A percentile compares a stretch with the other conserved stretches of the same genome.
phyloP scores from a whole-genome alignment of 2,888 invertebrate species.

The Dastarcus helophoroides region DNA sequence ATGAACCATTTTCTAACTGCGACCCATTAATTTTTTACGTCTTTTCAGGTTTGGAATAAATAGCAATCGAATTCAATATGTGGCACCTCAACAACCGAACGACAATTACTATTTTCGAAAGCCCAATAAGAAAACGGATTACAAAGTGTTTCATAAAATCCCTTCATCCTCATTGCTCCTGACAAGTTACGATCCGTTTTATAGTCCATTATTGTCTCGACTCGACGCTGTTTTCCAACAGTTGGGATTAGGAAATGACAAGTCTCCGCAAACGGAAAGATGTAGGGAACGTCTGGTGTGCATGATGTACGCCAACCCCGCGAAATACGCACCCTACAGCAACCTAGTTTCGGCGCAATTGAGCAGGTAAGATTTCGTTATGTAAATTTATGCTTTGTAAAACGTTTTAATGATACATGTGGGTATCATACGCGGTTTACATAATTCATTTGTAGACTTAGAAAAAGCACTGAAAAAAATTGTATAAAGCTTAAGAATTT shows the following conservation, averaged over 20 bases:
- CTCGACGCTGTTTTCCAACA: slow-evolving; percentile 74
- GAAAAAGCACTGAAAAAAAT: too few species aligned
- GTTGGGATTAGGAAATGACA: slow-evolving; percentile 47
- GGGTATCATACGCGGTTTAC: too few species aligned
- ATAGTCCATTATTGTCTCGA: slow-evolving; percentile 73
- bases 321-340: slow-evolving; percentile 80
- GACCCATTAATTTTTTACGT: neutral
- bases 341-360: slow-evolving; percentile 80
- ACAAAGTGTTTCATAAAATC: slow-evolving; percentile 78
- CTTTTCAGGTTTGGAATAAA: slow-evolving; percentile 43
- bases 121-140: slow-evolving; percentile 46
- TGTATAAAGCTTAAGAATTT: too few species aligned
- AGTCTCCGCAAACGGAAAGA: slow-evolving; percentile 47
- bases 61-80: slow-evolving; percentile 47
- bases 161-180: slow-evolving; percentile 70
- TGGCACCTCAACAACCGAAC: slow-evolving; percentile 41
- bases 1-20: too few species aligned
- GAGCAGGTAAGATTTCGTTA: slow-evolving; percentile 53
- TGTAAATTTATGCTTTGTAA: too few species aligned
- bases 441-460: too few species aligned
- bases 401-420: too few species aligned
- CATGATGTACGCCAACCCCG: slow-evolving; percentile 78
- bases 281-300: slow-evolving; percentile 78
- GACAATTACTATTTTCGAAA: slow-evolving; percentile 52
- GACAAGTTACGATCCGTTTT: slow-evolving; percentile 83